phyloP scores from a whole-genome alignment of 2,797 vertebrate genomes.

The Myotis planiceps region DNA sequence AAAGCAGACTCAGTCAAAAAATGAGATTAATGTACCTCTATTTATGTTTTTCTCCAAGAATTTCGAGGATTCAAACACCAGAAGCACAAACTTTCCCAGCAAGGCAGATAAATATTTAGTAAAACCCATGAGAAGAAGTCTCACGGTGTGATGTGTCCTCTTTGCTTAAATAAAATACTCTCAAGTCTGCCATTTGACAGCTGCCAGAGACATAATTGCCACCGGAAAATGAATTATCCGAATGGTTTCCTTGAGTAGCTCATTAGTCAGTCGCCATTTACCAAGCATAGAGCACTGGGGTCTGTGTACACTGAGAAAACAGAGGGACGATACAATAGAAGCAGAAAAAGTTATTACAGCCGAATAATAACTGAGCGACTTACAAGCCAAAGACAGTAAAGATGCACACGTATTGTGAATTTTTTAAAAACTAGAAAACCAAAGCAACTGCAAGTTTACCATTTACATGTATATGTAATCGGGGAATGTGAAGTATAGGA shows the following conservation, averaged over 20 bases:
- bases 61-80: background rate
- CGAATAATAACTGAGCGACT: background rate
- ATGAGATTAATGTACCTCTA: background rate
- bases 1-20: constrained; percentile 7
- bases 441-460: background rate
- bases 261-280: background rate
- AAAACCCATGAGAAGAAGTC: background rate
- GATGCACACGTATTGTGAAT: background rate
- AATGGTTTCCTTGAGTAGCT: background rate
- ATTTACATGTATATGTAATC: background rate
- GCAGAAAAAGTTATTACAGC: background rate
- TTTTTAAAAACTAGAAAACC: background rate
- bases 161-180: background rate
- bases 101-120: background rate
- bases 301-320: background rate
- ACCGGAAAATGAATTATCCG: background rate
- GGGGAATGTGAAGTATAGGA: background rate
- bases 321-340: background rate
- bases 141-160: background rate
- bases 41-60: constrained; percentile 20
- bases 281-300: background rate
- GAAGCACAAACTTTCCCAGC: background rate
- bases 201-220: background rate
- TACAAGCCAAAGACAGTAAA: background rate
- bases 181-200: background rate